phyloP scores from a whole-genome alignment of 2,113 vertebrate species.

The Eulemur rufifrons region DNA sequence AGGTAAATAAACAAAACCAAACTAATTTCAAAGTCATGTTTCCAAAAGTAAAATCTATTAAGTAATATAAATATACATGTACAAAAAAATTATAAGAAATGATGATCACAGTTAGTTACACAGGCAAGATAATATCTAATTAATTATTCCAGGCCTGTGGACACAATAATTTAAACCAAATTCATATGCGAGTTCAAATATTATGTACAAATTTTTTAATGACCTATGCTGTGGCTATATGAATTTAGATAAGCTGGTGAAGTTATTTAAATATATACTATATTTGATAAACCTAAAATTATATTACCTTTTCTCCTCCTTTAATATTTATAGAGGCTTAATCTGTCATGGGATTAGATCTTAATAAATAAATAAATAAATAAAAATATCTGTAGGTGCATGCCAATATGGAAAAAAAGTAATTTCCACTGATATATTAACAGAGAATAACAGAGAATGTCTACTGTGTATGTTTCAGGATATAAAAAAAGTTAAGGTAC shows the following conservation, averaged over 20 bases:
- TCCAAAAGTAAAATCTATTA: constrained; percentile 74
- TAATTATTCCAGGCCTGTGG: constrained; percentile 40
- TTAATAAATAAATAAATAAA: no score
- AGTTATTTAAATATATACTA: constrained; percentile 52
- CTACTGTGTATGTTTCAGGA: constrained; percentile 54
- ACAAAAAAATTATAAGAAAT: constrained; percentile 76
- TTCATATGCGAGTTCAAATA: constrained; percentile 68
- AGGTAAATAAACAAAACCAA: constrained; percentile 63
- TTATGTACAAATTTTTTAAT: constrained; percentile 56
- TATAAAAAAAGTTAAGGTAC: constrained; percentile 71
- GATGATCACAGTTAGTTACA: constrained; percentile 72
- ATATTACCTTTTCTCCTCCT: constrained; percentile 63
- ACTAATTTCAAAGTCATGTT: constrained; percentile 69
- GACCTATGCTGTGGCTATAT: no score
- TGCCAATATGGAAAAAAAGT: constrained; percentile 56
- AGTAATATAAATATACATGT: constrained; percentile 65
- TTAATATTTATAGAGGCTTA: neutral
- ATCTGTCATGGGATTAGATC: no score
- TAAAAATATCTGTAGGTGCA: constrained; percentile 44
- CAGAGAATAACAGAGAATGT: constrained; percentile 58
- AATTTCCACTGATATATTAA: constrained; percentile 58
- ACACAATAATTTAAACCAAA: constrained; percentile 58
- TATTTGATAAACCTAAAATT: constrained; percentile 51
- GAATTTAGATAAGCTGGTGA: constrained; percentile 60
- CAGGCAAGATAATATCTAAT: constrained; percentile 65